Conservation (phyloP, 2,113 vertebrate species). For the Gnathonemus echidnorhynchus region DNA sequence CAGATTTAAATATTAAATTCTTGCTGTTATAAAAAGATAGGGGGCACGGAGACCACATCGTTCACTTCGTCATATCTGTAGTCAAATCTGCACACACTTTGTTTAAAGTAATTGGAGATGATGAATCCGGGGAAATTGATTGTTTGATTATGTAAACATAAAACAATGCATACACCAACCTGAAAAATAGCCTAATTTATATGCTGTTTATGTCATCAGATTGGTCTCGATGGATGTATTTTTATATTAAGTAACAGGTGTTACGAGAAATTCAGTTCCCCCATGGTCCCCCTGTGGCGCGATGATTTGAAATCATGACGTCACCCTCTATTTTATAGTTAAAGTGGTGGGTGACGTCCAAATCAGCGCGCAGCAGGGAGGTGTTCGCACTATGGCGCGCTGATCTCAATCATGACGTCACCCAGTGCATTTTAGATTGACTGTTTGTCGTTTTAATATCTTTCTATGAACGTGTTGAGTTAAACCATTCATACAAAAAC, state of each 20-base stretch:
- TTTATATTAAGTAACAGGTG: not conserved
- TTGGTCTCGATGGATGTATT: not conserved
- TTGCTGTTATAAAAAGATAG: not conserved
- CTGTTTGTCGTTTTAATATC: not conserved
- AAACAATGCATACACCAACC: not conserved
- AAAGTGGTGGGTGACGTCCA: not conserved
- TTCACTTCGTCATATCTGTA: not conserved
- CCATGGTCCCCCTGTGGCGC: not conserved
- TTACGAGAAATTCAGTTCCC: not conserved
- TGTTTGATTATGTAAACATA: not conserved
- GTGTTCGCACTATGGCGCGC: not conserved
- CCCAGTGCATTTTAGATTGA: not conserved
- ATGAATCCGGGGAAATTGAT: not conserved
- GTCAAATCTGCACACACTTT: not conserved
- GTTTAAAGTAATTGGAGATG: not conserved
- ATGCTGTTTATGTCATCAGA: not conserved
- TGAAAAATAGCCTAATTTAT: not conserved
- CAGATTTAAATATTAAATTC: not conserved
- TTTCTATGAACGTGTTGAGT: not conserved
- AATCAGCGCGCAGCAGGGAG: not conserved
- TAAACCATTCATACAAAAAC: not conserved
- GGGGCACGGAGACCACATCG: not conserved
- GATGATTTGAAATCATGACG: not conserved
- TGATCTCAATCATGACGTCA: not conserved
- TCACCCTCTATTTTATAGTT: not conserved